Conservation (phyloP, 2,888 invertebrate genomes). For the Shargacucullia verbasci region DNA sequence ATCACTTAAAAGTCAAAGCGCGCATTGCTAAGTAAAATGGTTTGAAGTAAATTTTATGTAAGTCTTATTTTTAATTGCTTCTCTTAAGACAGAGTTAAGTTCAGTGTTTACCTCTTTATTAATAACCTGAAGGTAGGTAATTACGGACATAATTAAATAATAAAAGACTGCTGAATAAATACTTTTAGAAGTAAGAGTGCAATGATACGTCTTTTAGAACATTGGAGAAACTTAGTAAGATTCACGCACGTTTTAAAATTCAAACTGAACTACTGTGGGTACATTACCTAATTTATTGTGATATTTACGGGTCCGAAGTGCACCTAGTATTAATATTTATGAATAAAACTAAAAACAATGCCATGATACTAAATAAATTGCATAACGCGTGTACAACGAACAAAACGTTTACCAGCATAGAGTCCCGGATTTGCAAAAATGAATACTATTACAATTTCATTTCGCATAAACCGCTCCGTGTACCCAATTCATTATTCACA, state of each 20-base stretch:
- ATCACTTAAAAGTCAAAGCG: constrained; percentile 8
- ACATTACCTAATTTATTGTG: too few species aligned
- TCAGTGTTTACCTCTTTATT: too few species aligned
- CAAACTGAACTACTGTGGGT: too few species aligned
- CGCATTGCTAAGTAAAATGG: neutral
- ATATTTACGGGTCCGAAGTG: too few species aligned
- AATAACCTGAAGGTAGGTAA: too few species aligned
- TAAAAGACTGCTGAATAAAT: too few species aligned
- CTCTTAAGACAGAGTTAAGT: constrained; percentile 1
- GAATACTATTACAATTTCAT: constrained; percentile 58
- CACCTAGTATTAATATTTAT: constrained; percentile 29
- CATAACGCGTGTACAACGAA: constrained; percentile 30
- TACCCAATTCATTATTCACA: constrained; percentile 25
- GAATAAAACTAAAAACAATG: constrained; percentile 37
- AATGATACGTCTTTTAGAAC: too few species aligned
- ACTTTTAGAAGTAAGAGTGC: too few species aligned
- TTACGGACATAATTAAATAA: too few species aligned
- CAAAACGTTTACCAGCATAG: constrained; percentile 42
- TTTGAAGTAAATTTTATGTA: neutral
- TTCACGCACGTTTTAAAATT: too few species aligned
- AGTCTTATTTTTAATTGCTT: constrained; percentile 27
- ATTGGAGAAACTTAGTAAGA: too few species aligned
- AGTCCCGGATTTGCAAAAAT: constrained; percentile 53
- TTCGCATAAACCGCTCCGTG: constrained; percentile 36
- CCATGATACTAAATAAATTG: constrained; percentile 45